Conservation (phyloP, 2,888 invertebrate species). For the Pterostichus madidus region DNA sequence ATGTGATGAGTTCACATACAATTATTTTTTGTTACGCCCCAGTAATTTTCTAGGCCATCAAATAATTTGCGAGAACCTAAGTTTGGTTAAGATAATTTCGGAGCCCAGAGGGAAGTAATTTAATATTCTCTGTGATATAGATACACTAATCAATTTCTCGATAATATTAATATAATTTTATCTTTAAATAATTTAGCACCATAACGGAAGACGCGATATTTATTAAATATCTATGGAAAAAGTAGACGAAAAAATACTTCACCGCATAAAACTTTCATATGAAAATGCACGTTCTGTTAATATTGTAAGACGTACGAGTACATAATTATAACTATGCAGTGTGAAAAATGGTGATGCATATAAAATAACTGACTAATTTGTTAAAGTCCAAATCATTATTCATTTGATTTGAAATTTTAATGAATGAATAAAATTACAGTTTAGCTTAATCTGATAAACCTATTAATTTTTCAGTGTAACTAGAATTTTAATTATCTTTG, state of each 20-base stretch:
- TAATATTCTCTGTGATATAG: not conserved
- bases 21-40: not conserved
- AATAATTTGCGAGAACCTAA: not conserved
- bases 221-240: not conserved
- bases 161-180: not conserved
- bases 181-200: not conserved
- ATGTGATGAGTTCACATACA: not conserved
- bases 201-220: not conserved
- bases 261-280: no score
- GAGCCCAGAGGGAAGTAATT: not conserved
- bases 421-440: conserved; percentile 34
- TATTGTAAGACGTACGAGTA: no score
- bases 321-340: no score
- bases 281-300: not conserved
- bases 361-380: not conserved
- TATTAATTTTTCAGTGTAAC: conserved; percentile 37
- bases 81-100: not conserved
- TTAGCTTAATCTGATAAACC: conserved; percentile 23
- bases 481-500: conserved; percentile 44
- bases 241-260: not conserved
- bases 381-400: not conserved
- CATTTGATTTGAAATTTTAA: conserved; percentile 3
- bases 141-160: not conserved
- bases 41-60: not conserved
- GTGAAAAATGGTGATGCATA: not conserved